phyloP scores from a whole-genome alignment of 35 echinoderm and acorn worm genomes.

The Ptychodera flava region DNA sequence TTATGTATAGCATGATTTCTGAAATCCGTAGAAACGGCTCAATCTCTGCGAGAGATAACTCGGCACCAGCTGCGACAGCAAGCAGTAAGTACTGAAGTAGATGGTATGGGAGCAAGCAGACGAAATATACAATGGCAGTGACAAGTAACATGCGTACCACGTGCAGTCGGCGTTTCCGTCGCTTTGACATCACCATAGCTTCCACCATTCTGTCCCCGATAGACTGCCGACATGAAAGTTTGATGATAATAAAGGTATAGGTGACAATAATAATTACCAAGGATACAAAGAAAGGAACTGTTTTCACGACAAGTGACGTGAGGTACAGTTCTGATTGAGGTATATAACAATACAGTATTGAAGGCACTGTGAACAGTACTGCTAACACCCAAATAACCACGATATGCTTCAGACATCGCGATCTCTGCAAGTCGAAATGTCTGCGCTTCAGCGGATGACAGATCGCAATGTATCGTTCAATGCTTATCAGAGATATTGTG shows the following conservation, averaged over 20 bases:
- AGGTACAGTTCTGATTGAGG: neutral
- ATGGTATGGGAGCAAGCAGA: neutral
- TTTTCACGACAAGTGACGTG: neutral
- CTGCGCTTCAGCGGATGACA: neutral
- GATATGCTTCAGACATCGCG: neutral
- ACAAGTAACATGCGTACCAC: neutral
- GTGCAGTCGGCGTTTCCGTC: neutral
- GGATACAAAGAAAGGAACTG: neutral
- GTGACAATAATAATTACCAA: neutral
- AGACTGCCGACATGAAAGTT: neutral
- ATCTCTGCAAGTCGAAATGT: neutral
- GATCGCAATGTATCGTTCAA: neutral
- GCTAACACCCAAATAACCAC: neutral
- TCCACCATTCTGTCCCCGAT: neutral
- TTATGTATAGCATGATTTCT: neutral
- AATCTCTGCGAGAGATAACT: neutral
- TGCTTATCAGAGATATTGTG: neutral
- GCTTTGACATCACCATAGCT: neutral
- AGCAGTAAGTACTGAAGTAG: neutral
- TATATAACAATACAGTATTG: neutral
- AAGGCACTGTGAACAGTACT: neutral
- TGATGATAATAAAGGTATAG: neutral
- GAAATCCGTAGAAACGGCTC: neutral
- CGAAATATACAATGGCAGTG: neutral
- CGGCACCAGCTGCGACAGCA: neutral